Base-by-base conservation (phyloP, 2,113 vertebrate genomes). In the Conger conger region DNA sequence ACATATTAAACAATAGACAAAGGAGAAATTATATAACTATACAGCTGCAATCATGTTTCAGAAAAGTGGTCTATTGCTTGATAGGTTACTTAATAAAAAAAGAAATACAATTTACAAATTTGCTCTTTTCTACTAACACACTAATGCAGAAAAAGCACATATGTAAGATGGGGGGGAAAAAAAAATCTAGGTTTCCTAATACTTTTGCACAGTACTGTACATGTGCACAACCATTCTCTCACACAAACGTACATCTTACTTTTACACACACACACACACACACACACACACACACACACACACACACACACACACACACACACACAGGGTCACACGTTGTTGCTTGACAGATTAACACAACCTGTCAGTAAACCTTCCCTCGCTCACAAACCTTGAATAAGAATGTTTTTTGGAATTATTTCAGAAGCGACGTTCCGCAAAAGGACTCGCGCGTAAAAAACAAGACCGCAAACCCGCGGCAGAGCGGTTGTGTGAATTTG, bases 401-500 rank as follows among this genome's bases (percentile, higher is more conserved):
- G 2, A 37, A 35, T 13, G 15, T 45, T 80, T 80, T 45, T 9
- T 1, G 6, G 17, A 40, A 27, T 33, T 80, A 20, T 80, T 80
- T 80, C 2, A 80, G 36, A 35, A 80, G 11, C 38, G 45, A 17
- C 27, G 33, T 35, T 54, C n/a, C 3, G 33, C 27, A 27, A 63
- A 23, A 23, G 57, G 18, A 86, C 88, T 89, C 13, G 11, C 45
- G n/a, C 87, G 27, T 23, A 63, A 20, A 8, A 63, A 91, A 88
- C 76, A 82, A 57, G 33, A 82, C 84, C 87, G 92, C 88, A 90
- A 92, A 87, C 40, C 88, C 85, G 40, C 36, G 82, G 85, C 84
- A 18, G 84, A 90, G 87, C 50, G 76, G 84, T 86, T 89, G 77
- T 93, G 90, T 91, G 87, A 90, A 89, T 88, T 90, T 90, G 93